Evolutionary conservation across 2,888 invertebrate species (phyloP), one percentile per base, ranked within the genome.

Genomic region (Acleris sparsana): DNA sequence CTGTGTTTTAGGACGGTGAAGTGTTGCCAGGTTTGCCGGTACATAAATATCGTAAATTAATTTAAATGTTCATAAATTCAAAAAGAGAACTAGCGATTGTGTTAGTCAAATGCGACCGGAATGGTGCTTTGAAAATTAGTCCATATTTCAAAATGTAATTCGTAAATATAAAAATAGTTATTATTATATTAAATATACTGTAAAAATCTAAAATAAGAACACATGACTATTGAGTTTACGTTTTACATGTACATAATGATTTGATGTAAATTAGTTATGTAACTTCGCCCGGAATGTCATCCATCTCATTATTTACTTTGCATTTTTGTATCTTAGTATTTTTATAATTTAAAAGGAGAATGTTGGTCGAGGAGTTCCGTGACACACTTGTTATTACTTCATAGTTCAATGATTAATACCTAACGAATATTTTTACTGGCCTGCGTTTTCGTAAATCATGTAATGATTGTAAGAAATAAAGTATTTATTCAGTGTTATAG

Each of bases 111-210:
- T 78, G 85, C 87, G 78, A 80, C 87, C 86, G 76, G 68, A 74
- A 75, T 81, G 89, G 88, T 89, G 90, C 88, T 88, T 84, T 82
- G 77, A 82, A 77, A 77, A 80, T 63, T 84, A 80, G 80, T 84
- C 80, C 79, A 78, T 78, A 79, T 72, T 71, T 63, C 62, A 68
- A 65, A 49, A 59, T 49, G 62, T 66, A 66, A 66, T 66, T 62
- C 61, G 66, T 66, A 66, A 57, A 62, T 65, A 65, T 61, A 52
- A 62, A 57, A 52, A 66, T 66, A 66, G 66, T 66, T 66, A 66
- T 66, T 56, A 46, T 55, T 61, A 61, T 62, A 66, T 55, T 52
- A 61, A 57, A 66, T 66, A 66, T 66, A 66, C 66, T 66, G 66
- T 66, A 66, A 62, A 66, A 62, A 66, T 52, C 52, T 62, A 62